phyloP scores from a whole-genome alignment of 2,797 vertebrate species.

The Xyrichtys novacula region DNA sequence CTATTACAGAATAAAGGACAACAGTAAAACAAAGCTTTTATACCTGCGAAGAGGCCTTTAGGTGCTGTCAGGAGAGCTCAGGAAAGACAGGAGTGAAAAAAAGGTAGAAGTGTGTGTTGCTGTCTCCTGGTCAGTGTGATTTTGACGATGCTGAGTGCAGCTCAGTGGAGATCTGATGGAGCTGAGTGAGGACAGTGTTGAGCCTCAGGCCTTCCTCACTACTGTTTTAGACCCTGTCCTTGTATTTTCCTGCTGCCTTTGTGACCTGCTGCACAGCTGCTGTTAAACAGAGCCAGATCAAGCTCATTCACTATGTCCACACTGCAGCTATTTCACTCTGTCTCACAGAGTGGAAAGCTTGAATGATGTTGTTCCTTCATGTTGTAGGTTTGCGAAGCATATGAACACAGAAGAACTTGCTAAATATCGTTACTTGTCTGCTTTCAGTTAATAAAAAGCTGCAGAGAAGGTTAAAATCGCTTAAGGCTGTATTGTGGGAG shows the following conservation, averaged over 20 bases:
- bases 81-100: not conserved
- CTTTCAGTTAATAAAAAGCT: no score
- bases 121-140: constrained; percentile 13
- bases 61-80: constrained; percentile 20
- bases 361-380: no score
- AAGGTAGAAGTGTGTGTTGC: constrained; percentile 7
- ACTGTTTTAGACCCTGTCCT: constrained; percentile 44
- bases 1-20: not conserved
- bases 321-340: no score
- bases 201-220: constrained; percentile 27
- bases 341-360: no score
- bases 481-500: no score
- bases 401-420: no score
- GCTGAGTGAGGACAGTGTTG: constrained; percentile 30
- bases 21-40: constrained; percentile 14
- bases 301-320: no score
- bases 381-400: no score
- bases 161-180: constrained; percentile 41
- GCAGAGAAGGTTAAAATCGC: no score
- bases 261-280: constrained; percentile 17
- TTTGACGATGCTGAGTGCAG: constrained; percentile 41
- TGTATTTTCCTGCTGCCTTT: constrained; percentile 38
- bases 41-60: constrained; percentile 22
- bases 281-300: not conserved
- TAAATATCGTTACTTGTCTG: no score